phyloP scores from a whole-genome alignment of 2,797 vertebrate species.

The Tinamus major region DNA sequence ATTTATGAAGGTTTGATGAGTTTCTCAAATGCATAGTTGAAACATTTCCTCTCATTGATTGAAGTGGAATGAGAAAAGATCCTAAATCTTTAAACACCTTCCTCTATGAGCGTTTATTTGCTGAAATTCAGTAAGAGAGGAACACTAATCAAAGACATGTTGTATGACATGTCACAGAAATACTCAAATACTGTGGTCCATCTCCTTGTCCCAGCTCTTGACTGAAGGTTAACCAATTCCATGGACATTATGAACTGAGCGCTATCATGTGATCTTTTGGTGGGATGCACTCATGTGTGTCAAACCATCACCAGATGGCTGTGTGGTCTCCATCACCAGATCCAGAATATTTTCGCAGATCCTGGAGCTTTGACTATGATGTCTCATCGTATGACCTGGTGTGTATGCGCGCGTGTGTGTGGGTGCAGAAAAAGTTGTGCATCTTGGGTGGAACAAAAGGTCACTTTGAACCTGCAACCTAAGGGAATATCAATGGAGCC shows the following conservation, averaged over 20 bases:
- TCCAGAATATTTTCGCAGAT: rapidly evolving
- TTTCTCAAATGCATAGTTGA: not conserved
- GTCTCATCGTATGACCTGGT: not conserved
- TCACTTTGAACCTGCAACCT: too few relatives aligned
- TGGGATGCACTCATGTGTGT: rapidly evolving
- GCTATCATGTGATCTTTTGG: rapidly evolving
- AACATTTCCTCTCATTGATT: not conserved
- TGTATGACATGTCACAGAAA: rapidly evolving
- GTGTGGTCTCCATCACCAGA: not conserved
- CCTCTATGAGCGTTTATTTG: not conserved
- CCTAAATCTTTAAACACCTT: not conserved
- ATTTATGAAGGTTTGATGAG: slow-evolving; percentile 4
- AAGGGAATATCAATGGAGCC: too few relatives aligned
- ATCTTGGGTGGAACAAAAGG: too few relatives aligned
- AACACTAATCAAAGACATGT: not conserved
- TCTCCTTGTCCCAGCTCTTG: not conserved
- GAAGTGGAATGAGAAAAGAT: not conserved
- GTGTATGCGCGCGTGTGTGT: rapidly evolving
- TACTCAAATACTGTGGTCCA: rapidly evolving
- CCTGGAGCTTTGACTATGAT: not conserved
- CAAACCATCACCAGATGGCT: rapidly evolving
- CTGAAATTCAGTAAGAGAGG: not conserved
- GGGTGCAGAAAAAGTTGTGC: not conserved
- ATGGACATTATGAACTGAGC: not conserved
- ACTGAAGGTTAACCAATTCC: not conserved